Percentiles rank a stretch among this genome's conserved stretches.
These are phyloP conservation scores for Caenorhabditis macrosperma DNA, from an alignment of 2,888 invertebrate species.

Conservation along the genomic window DNA sequence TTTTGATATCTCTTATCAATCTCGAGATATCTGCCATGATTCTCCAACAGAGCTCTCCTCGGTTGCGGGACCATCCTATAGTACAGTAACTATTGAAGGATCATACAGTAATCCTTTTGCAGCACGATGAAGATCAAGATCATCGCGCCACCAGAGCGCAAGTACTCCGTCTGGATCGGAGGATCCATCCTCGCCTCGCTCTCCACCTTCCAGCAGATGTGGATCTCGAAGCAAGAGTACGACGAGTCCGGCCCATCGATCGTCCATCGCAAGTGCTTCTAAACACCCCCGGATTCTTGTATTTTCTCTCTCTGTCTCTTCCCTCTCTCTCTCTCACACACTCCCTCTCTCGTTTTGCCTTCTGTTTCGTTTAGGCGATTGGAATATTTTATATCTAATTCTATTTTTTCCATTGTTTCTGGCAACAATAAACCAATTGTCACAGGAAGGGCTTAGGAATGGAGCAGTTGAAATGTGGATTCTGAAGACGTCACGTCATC, in stretches of 20 bases:
- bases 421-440: background rate
- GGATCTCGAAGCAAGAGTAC: constrained; percentile 84
- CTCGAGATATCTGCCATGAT: too few relatives aligned
- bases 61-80: too few relatives aligned
- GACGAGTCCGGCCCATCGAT: constrained; percentile 75
- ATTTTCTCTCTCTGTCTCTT: constrained; percentile 7
- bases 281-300: constrained; percentile 44
- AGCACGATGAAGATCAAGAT: constrained; percentile 83
- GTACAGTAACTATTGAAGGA: too few relatives aligned
- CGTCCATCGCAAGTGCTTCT: constrained; percentile 75
- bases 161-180: constrained; percentile 98
- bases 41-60: too few relatives aligned
- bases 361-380: constrained; percentile 21
- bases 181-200: constrained; percentile 95
- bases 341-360: background rate
- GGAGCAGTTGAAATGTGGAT: background rate
- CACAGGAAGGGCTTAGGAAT: too few relatives aligned
- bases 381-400: constrained; percentile 3
- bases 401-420: constrained; percentile 10
- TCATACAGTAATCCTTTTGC: constrained; percentile 12
- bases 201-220: constrained; percentile 93
- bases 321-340: background rate
- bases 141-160: constrained; percentile 87
- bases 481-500: too few relatives aligned
- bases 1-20: too few relatives aligned